phyloP scores from a whole-genome alignment of 2,113 vertebrate species.

The Urocolius indicus region DNA sequence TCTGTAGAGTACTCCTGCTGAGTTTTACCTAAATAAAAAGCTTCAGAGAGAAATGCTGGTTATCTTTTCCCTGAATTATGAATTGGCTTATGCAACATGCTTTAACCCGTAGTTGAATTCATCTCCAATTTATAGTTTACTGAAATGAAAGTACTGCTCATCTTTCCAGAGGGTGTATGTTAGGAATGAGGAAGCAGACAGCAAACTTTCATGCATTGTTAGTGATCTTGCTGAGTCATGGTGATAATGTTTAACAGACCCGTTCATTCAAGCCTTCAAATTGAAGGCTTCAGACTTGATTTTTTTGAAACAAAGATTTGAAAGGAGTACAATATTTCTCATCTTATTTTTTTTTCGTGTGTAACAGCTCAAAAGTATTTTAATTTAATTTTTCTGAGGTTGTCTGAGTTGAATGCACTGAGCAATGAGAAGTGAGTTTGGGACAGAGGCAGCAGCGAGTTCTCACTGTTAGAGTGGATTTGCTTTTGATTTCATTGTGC shows the following conservation, averaged over 20 bases:
- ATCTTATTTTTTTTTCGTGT: background rate
- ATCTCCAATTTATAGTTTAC: background rate
- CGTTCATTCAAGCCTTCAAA: background rate
- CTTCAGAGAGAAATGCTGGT: background rate
- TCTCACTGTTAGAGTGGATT: background rate
- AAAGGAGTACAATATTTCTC: background rate
- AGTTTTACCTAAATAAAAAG: background rate
- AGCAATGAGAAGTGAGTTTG: background rate
- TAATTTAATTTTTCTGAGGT: background rate
- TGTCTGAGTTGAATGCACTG: background rate
- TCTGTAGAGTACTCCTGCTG: background rate
- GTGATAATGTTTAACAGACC: slow-evolving; percentile 39
- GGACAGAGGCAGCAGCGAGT: background rate
- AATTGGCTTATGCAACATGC: background rate
- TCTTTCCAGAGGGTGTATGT: background rate
- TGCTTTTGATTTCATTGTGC: background rate
- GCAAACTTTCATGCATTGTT: slow-evolving; percentile 3
- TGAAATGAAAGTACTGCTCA: background rate
- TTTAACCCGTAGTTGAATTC: background rate
- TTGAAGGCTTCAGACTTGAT: background rate
- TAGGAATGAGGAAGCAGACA: slow-evolving; percentile 42
- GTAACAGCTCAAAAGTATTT: background rate
- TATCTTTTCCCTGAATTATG: background rate
- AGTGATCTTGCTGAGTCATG: slow-evolving; percentile 67
- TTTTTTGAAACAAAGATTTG: background rate